Conservation (phyloP, 2,797 vertebrate genomes). For the Myotis findleyi region DNA sequence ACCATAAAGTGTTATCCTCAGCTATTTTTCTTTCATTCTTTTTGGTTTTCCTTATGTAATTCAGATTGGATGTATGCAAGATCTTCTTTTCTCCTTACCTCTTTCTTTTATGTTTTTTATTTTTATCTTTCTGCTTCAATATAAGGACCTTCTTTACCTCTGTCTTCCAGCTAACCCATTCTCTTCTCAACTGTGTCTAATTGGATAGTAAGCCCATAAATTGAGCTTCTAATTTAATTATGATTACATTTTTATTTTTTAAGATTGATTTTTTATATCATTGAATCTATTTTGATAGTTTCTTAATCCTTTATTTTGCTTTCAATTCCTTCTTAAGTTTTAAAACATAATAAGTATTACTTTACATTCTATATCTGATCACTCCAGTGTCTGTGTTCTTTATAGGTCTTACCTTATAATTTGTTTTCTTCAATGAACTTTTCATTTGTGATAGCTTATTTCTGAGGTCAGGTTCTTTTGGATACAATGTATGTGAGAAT, state of each 20-base stretch:
- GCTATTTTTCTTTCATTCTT: slow-evolving; percentile 9
- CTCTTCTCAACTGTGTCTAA: slow-evolving; percentile 50
- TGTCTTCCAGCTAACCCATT: slow-evolving; percentile 42
- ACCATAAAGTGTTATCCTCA: background rate
- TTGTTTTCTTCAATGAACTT: slow-evolving; percentile 25
- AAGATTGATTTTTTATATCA: background rate
- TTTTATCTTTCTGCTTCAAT: slow-evolving; percentile 26
- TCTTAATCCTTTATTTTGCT: background rate
- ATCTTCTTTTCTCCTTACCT: background rate
- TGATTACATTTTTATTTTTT: slow-evolving; percentile 50
- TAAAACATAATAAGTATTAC: background rate
- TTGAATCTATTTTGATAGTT: slow-evolving; percentile 12
- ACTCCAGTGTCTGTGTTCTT: background rate
- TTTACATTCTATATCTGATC: background rate
- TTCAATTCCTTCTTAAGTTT: background rate
- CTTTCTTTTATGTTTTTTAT: background rate
- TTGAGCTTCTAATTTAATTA: slow-evolving; percentile 9
- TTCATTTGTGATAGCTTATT: background rate
- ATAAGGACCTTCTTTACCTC: slow-evolving; percentile 6
- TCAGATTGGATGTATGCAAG: background rate
- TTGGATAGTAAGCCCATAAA: background rate
- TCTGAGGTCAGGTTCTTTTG: slow-evolving; percentile 18
- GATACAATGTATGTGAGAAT: background rate
- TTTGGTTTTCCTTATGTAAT: background rate
- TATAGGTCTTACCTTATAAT: background rate